Base-by-base conservation (phyloP, 2,113 vertebrate genomes). In the Daphoenositta chrysoptera region DNA sequence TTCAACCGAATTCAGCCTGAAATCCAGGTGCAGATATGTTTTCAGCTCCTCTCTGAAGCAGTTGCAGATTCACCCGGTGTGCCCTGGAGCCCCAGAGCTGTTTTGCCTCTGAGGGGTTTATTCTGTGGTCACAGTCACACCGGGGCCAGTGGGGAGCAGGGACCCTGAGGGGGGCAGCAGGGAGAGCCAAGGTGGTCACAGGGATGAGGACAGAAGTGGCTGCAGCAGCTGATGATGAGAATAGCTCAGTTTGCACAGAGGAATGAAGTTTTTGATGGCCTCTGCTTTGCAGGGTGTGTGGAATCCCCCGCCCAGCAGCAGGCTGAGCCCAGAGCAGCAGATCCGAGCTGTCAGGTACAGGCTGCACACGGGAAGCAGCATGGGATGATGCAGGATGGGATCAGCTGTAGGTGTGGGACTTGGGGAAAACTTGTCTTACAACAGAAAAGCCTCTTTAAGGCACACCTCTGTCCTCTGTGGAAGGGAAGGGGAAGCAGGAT, bases 351-450 rank as follows among this genome's bases (percentile, higher is more conserved):
- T 16, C 26, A 16, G 13, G 5, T 6, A 8, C 42, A 3, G 0
- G 2, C 47, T 76, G 48, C 63, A 26, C 2, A 0, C 8, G 72
- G 44, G 14, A 65, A 24, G n/a, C 0, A 0, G n/a, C 0, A 0
- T 2, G 15, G 44, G 66, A 27, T 35, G 68, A 35, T 19, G 40
- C 27, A 26, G 83, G 60, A 21, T 0, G 1, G 70, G 65, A 53
- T 48, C 37, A 1, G 47, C 7, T 15, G 70, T 15, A 39, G 42
- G 20, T 12, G 31, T 60, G 50, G 48, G 87, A 51, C 53, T 60
- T 31, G 33, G 68, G 91, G 77, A 87, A 75, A 85, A 60, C 53
- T 50, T 44, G 54, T 61, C 44, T 68, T 53, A 61, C 26, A 63
- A 58, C 73, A 68, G 79, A 42, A 57, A 31, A 0, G 20, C 27